phyloP scores from a whole-genome alignment of 2,797 vertebrate species.

The Odontamblyopus rebecca region DNA sequence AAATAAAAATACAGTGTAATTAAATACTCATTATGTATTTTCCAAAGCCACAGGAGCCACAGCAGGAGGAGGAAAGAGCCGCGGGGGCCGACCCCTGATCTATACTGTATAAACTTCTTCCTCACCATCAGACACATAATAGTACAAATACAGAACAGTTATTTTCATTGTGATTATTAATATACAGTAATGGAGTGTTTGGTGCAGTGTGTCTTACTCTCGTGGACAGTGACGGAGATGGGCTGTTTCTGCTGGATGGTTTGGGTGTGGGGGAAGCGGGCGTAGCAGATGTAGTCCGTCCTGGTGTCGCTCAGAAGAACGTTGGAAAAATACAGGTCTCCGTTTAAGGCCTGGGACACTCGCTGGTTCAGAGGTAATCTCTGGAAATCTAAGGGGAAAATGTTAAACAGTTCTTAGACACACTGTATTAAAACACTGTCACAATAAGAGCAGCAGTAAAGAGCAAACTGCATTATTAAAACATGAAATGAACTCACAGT shows the following conservation, averaged over 20 bases:
- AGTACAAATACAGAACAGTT: neutral
- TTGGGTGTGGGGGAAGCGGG: conserved; percentile 95
- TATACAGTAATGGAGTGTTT: neutral
- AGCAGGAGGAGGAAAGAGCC: no score
- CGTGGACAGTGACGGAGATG: conserved; percentile 90
- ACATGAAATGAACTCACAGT: no score
- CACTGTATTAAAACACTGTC: no score
- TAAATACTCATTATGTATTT: no score
- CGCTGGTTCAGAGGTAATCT: conserved; percentile 86
- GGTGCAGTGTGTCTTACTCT: conserved; percentile 73
- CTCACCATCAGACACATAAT: neutral
- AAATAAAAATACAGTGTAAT: no score
- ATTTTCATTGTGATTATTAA: neutral
- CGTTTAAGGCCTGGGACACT: conserved; percentile 93
- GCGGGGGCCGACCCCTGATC: no score
- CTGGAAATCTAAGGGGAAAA: conserved; percentile 83
- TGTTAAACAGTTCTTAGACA: neutral
- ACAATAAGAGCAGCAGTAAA: no score
- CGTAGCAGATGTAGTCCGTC: conserved; percentile 97
- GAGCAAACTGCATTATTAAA: no score
- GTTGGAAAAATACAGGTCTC: conserved; percentile 95
- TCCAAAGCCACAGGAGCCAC: no score
- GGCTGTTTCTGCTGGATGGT: conserved; percentile 99
- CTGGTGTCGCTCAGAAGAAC: conserved; percentile 87
- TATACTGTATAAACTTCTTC: no score